Conservation (phyloP, 2,797 vertebrate species). For the Caiman crocodilus region DNA sequence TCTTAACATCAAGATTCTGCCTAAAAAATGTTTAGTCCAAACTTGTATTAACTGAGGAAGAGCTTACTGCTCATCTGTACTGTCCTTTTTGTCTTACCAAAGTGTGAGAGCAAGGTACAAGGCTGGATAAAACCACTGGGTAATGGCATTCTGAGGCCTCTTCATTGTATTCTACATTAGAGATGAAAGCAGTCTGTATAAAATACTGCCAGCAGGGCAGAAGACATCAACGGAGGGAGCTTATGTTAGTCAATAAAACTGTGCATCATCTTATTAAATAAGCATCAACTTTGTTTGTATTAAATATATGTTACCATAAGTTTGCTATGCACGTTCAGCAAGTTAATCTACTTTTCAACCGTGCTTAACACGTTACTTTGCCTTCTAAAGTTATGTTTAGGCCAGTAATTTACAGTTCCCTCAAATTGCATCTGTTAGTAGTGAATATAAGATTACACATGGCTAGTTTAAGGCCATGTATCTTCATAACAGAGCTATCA, state of each 20-base stretch:
- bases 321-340: constrained; percentile 7
- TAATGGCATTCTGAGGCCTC: constrained; percentile 2
- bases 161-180: not conserved
- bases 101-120: constrained; percentile 13
- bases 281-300: not conserved
- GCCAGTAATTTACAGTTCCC: constrained; percentile 26
- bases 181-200: not conserved
- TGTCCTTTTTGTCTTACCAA: not conserved
- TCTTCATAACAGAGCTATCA: not conserved
- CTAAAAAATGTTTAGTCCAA: not conserved
- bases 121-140: constrained; percentile 9
- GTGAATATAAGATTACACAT: constrained; percentile 19
- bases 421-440: constrained; percentile 3
- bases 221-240: constrained; percentile 22
- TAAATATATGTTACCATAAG: not conserved
- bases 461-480: not conserved
- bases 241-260: constrained; percentile 34
- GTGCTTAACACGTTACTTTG: not conserved
- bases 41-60: constrained; percentile 31
- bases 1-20: not conserved
- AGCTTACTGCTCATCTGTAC: not conserved
- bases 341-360: not conserved
- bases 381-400: not conserved
- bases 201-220: constrained; percentile 8
- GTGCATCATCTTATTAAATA: constrained; percentile 17